Evolutionary conservation across 2,113 vertebrate genomes (phyloP).

Genomic region (Tricholaema leucomelas): DNA sequence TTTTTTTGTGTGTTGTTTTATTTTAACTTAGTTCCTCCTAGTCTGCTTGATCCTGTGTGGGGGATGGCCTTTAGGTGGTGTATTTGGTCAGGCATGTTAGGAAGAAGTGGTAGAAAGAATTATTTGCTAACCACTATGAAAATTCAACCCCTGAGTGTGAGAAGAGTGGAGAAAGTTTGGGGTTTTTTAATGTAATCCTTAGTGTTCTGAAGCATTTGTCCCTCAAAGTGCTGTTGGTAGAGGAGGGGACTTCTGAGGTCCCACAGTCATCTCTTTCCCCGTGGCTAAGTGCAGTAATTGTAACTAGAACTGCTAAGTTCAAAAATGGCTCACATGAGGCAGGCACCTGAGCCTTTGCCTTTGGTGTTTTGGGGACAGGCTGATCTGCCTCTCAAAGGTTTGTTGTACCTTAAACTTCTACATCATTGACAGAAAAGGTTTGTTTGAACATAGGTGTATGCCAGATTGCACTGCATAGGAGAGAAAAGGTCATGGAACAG

Average conservation of each 20-base stretch:
- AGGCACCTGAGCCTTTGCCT: neutral
- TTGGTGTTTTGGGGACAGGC: neutral
- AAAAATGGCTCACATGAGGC: neutral
- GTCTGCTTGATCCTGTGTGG: neutral
- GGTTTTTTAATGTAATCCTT: neutral
- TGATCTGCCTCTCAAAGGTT: neutral
- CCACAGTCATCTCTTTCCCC: neutral
- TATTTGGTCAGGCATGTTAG: neutral
- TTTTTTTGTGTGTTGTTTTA: no score
- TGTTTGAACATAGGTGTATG: neutral
- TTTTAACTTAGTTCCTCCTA: neutral
- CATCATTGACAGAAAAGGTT: neutral
- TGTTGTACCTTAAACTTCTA: neutral
- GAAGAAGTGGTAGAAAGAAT: neutral
- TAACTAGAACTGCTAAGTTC: neutral
- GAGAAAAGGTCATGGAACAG: neutral
- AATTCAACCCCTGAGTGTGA: neutral
- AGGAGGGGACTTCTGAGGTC: neutral
- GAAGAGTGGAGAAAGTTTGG: neutral
- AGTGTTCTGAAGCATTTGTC: neutral
- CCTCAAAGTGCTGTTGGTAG: neutral
- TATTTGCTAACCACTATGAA: neutral
- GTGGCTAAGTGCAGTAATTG: neutral
- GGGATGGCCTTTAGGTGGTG: neutral
- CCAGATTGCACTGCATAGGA: neutral